Conservation (phyloP, 2,113 vertebrate genomes). For the Paralichthys olivaceus region DNA sequence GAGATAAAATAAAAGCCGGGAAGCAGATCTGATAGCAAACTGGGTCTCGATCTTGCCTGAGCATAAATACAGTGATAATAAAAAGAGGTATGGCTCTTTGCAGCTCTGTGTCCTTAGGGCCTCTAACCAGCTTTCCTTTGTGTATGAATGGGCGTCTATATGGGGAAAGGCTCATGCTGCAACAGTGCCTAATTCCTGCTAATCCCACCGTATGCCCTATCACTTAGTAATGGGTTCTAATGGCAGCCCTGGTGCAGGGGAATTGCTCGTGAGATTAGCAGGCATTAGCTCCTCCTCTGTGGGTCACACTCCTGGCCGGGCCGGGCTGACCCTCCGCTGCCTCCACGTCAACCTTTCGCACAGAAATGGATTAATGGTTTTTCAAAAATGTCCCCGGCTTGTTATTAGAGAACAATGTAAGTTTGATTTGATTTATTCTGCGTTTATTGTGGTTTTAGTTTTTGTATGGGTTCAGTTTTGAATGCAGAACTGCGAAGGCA, state of each 20-base stretch:
- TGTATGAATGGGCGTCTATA: slow-evolving; percentile 81
- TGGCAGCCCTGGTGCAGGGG: slow-evolving; percentile 59
- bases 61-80: slow-evolving; percentile 10
- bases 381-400: slow-evolving; percentile 43
- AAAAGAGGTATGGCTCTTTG: slow-evolving; percentile 16
- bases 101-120: slow-evolving; percentile 13
- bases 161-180: slow-evolving; percentile 80
- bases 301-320: slow-evolving; percentile 44
- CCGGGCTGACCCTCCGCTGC: slow-evolving; percentile 23
- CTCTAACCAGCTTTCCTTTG: slow-evolving; percentile 74
- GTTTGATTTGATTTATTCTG: slow-evolving; percentile 39
- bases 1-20: background rate
- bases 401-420: slow-evolving; percentile 74
- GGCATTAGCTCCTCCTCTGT: slow-evolving; percentile 70
- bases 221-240: slow-evolving; percentile 68
- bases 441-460: slow-evolving; percentile 1
- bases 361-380: slow-evolving; percentile 67
- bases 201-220: slow-evolving; percentile 77
- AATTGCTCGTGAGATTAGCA: slow-evolving; percentile 79
- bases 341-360: slow-evolving; percentile 47
- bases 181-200: slow-evolving; percentile 80
- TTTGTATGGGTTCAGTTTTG: slow-evolving; percentile 2
- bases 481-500: background rate
- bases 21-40: background rate
- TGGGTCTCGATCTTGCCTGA: background rate